These are phyloP conservation scores for Marmota flaviventris DNA, from an alignment of 2,113 vertebrate species.

Conservation along the genomic window DNA sequence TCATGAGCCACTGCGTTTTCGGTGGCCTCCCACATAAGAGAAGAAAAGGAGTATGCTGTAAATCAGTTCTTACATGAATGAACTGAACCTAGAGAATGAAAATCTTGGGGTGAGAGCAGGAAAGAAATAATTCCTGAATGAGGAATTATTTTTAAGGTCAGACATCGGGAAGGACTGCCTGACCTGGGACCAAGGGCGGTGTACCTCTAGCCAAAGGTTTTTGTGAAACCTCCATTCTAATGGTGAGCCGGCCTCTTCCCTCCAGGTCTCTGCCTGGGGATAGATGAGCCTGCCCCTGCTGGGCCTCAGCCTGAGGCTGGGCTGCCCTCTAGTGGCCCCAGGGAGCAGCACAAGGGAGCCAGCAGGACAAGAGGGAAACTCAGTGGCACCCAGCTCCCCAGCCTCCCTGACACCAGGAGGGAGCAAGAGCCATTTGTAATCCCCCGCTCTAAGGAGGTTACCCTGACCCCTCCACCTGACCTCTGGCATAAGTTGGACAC, in stretches of 20 bases:
- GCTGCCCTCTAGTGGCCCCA: conserved; percentile 84
- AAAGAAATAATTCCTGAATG: background rate
- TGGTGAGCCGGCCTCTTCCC: background rate
- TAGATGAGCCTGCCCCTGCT: background rate
- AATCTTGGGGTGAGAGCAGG: background rate
- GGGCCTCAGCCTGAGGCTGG: conserved; percentile 36
- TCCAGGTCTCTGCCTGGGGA: no score
- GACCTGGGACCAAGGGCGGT: background rate
- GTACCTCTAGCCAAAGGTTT: background rate
- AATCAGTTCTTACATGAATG: background rate
- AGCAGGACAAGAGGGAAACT: no score
- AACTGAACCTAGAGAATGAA: background rate
- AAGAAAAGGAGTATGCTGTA: background rate
- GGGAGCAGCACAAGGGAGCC: background rate
- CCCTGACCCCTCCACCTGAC: background rate
- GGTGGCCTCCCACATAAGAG: background rate
- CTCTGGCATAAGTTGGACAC: background rate
- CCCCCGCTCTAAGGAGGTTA: background rate
- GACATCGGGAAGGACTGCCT: background rate
- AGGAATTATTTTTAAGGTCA: conserved; percentile 25
- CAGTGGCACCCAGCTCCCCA: rapidly evolving
- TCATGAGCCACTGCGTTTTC: background rate
- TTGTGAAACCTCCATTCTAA: background rate
- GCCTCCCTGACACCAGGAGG: background rate
- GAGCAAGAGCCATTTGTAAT: background rate